Base-by-base conservation (phyloP, 2,888 invertebrate genomes). In the Pherbina coryleti region DNA sequence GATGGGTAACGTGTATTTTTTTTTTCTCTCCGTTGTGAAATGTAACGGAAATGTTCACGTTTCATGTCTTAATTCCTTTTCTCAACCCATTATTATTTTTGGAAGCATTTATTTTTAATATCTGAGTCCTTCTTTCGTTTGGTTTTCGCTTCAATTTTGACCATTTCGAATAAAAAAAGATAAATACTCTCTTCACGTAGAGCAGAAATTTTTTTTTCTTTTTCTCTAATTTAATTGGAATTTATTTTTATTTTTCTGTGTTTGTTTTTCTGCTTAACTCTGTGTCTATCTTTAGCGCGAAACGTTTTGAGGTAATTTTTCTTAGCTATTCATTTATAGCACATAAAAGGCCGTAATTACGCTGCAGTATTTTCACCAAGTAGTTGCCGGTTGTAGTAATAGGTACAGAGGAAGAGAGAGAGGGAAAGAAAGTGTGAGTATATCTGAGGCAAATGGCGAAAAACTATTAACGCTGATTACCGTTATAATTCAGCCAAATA, bases 401-500 rank as follows among this genome's bases (percentile, higher is more conserved):
- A 57, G 53, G 7, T 5, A 8, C 14, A 55, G 55, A 17, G 19
- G 3, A n/a, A 55, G 22, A 19, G 11, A 22, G 7, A 9, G 19
- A 62, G 25, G 5, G 34, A 66, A 17, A 19, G 55, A 22, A 2
- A 19, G n/a, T 3, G 55, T 9, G 55, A 17, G 3, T 55, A 55
- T 19, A 19, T 22, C n/a, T 55, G 7, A 55, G 22, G n/a, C 7
- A 66, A 34, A 66, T 8, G 37, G 28, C 64, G 34, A 66, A 66
- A 66, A 66, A 66, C 64, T 51, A 69, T 69, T 69, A 69, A 28
- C 51, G 69, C 69, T 51, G 51, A 69, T 69, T 69, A 69, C 69
- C 69, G 69, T 69, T 69, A 69, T 69, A 69, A 69, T 69, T 69
- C 69, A 69, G 69, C 25, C 69, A 25, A 69, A 69, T 51, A 69